Conservation (phyloP, 2,888 invertebrate genomes). For the Oligia fasciuncula region DNA sequence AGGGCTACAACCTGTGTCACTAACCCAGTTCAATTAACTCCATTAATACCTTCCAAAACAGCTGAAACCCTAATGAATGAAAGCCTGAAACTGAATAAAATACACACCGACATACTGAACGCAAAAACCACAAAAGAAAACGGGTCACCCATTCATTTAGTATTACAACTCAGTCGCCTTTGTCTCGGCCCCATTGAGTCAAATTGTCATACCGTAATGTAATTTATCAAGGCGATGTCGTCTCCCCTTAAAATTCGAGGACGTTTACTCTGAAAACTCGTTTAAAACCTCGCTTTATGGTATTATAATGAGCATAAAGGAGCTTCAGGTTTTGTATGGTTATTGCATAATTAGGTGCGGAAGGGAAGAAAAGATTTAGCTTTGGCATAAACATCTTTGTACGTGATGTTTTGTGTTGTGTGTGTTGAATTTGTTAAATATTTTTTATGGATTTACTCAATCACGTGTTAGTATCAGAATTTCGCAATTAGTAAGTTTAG, state of each 20-base stretch:
- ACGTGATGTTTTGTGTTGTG: neutral
- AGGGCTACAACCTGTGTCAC: neutral
- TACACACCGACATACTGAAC: slow-evolving; percentile 24
- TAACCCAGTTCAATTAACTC: neutral
- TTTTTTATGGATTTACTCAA: neutral
- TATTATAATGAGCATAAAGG: slow-evolving; percentile 41
- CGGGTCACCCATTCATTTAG: slow-evolving; percentile 63
- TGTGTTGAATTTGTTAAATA: neutral
- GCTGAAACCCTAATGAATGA: neutral
- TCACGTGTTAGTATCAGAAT: neutral
- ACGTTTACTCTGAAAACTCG: slow-evolving; percentile 54
- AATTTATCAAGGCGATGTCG: slow-evolving; percentile 74
- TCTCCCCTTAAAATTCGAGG: slow-evolving; percentile 63
- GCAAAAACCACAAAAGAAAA: slow-evolving; percentile 34
- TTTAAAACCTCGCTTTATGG: slow-evolving; percentile 47
- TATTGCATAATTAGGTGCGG: slow-evolving; percentile 46
- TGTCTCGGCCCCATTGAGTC: slow-evolving; percentile 71
- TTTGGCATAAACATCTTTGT: slow-evolving; percentile 10
- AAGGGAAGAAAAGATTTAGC: neutral
- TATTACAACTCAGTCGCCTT: slow-evolving; percentile 62
- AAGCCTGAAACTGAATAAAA: slow-evolving; percentile 9
- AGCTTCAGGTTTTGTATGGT: slow-evolving; percentile 53
- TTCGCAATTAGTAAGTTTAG: too few relatives aligned
- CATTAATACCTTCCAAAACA: neutral
- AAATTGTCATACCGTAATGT: slow-evolving; percentile 74